These are phyloP conservation scores for Psilopsiagon aurifrons DNA, from an alignment of 2,113 vertebrate genomes.

Conservation along the genomic window DNA sequence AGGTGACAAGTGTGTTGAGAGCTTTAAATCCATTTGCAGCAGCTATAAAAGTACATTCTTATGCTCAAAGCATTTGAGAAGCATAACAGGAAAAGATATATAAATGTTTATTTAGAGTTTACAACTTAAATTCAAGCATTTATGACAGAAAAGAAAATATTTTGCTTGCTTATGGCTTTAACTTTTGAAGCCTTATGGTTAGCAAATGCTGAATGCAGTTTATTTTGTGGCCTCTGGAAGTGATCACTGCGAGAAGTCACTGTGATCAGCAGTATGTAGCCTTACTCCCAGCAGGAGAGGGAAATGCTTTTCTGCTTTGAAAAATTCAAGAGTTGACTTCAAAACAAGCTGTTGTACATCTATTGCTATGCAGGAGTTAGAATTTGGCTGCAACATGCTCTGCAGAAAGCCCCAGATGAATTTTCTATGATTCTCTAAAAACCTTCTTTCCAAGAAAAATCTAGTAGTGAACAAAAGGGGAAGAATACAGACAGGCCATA, in stretches of 20 bases:
- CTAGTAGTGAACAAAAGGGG: not conserved
- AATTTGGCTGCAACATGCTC: not conserved
- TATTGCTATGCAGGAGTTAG: not conserved
- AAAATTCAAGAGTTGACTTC: not conserved
- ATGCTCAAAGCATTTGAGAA: not conserved
- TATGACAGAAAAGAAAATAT: not conserved
- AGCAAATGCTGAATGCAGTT: constrained; percentile 17
- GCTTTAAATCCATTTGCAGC: not conserved
- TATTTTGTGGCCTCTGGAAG: constrained; percentile 18
- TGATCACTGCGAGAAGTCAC: not conserved
- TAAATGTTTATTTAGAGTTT: not conserved
- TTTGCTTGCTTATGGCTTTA: not conserved
- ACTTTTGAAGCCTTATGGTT: not conserved
- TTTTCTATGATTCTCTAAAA: not conserved
- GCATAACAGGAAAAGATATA: not conserved
- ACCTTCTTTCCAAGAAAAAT: not conserved
- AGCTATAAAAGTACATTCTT: not conserved
- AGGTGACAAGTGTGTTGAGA: not conserved
- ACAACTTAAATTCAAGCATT: not conserved
- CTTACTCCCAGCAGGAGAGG: not conserved
- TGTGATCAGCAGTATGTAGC: not conserved
- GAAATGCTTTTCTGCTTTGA: not conserved
- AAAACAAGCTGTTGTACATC: not conserved
- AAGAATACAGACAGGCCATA: not conserved
- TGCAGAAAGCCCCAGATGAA: not conserved